These are phyloP conservation scores for Cetonia aurata DNA, from an alignment of 2,888 invertebrate species.

Conservation along the genomic window DNA sequence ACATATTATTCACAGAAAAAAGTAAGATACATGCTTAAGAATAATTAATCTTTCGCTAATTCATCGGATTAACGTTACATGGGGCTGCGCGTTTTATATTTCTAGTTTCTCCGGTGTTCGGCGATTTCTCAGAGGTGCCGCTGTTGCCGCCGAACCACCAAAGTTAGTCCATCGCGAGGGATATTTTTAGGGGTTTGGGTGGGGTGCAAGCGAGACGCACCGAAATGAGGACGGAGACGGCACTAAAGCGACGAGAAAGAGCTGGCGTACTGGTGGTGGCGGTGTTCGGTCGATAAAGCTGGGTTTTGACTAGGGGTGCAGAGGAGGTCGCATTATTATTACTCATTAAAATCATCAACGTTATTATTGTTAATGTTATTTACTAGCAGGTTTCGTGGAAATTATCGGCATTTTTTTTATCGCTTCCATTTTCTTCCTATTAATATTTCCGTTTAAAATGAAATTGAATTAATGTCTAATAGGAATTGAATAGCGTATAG, in stretches of 20 bases:
- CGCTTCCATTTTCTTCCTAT: conserved; percentile 2
- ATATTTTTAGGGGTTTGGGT: conserved; percentile 31
- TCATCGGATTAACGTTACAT: conserved; percentile 30
- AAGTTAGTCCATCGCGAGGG: conserved; percentile 32
- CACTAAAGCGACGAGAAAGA: conserved; percentile 32
- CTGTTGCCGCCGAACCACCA: conserved; percentile 36
- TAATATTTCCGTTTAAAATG: neutral
- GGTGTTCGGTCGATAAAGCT: conserved; percentile 58
- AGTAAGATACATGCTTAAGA: no score
- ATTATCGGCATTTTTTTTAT: conserved; percentile 9
- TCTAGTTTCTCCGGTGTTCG: conserved; percentile 30
- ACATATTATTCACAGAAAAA: neutral
- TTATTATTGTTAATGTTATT: conserved; percentile 37
- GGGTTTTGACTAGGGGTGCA: conserved; percentile 60
- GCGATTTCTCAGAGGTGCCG: conserved; percentile 37
- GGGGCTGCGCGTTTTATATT: conserved; percentile 26
- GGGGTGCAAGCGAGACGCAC: conserved; percentile 8
- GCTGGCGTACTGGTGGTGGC: conserved; percentile 31
- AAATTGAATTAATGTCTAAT: neutral
- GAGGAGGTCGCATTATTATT: conserved; percentile 62
- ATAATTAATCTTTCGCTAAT: neutral
- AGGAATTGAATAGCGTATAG: no score
- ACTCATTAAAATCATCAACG: conserved; percentile 48
- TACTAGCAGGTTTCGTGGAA: conserved; percentile 15
- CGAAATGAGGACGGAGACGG: conserved; percentile 20